Evolutionary conservation across 2,888 invertebrate species (phyloP), one percentile per base, ranked within the genome.

Genomic region (Dysmachus trigonus): DNA sequence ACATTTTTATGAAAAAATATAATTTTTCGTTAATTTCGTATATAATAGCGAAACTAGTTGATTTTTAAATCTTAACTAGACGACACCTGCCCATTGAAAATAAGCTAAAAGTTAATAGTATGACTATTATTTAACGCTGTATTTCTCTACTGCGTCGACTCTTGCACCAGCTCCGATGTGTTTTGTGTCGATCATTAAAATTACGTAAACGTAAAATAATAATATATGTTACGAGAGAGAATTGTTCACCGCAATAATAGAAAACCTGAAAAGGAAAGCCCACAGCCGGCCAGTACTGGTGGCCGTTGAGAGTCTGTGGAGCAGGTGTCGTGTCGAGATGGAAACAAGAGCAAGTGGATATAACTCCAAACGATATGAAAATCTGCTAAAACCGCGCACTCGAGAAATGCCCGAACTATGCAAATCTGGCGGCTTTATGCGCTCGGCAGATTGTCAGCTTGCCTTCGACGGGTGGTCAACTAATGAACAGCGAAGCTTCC

Each of bases 211-310:
- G 51, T 79, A 33, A 62, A 73, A 35, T 73, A 30, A 73, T 79
- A 47, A 15, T 30, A 41, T 47, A 79, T n/a, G 79, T 51, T 47
- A 79, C 51, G 30, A 15, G 79, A 15, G 79, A 13, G 79, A 79
- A 79, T 79, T 79, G 79, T 79, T 79, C 79, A 51, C 79, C 18
- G 41, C 79, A 51, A 51, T 76, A 76, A 76, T 51, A 51, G 41
- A 8, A 76, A 41, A 76, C 35, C 76, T 38, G 76, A 22, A 76
- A 41, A 79, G 51, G 47, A 51, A 79, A 47, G 10, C 31, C n/a
- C 15, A 77, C 31, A 18, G 2, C 79, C 6, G 79, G 22, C 38
- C 22, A 27, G 35, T 76, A 31, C 13, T 22, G 38, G 35, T 13
- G 8, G 38, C 33, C 13, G 18, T 33, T 13, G 33, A 73, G n/a